These are phyloP conservation scores for Anthrax anthrax DNA, from an alignment of 2,888 invertebrate genomes.

Conservation along the genomic window DNA sequence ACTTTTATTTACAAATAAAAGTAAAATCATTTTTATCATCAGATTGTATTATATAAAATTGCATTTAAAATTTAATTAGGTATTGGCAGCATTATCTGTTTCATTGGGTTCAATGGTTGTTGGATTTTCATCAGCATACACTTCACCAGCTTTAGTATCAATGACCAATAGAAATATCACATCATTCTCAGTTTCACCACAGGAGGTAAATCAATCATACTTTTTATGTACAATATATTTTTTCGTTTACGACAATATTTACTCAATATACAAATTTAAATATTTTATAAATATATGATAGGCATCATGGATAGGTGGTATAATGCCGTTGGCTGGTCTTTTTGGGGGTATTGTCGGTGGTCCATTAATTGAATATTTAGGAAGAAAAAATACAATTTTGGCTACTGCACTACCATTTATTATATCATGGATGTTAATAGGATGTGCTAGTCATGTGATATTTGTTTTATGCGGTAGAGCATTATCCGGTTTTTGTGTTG, in stretches of 20 bases:
- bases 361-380: slow-evolving; percentile 68
- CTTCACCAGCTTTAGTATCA: slow-evolving; percentile 66
- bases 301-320: slow-evolving; percentile 76
- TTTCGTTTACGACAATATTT: too few relatives aligned
- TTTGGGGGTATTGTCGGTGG: slow-evolving; percentile 73
- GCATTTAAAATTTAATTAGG: too few relatives aligned
- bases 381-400: slow-evolving; percentile 66
- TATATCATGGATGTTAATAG: slow-evolving; percentile 69
- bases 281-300: too few relatives aligned
- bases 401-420: slow-evolving; percentile 66
- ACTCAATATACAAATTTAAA: too few relatives aligned
- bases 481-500: slow-evolving; percentile 75
- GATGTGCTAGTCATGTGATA: slow-evolving; percentile 52
- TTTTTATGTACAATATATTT: too few relatives aligned
- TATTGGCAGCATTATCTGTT: slow-evolving; percentile 70
- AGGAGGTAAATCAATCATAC: too few relatives aligned
- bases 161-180: slow-evolving; percentile 42
- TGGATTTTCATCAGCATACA: slow-evolving; percentile 73
- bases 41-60: too few relatives aligned
- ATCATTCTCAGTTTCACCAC: slow-evolving; percentile 24
- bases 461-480: slow-evolving; percentile 71
- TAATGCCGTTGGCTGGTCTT: slow-evolving; percentile 77
- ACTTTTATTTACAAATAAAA: too few relatives aligned
- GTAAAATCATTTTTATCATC: too few relatives aligned
- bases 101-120: slow-evolving; percentile 79